These are phyloP conservation scores for Drosophila lacicola DNA, from an alignment of 2,888 invertebrate genomes.

Conservation along the genomic window DNA sequence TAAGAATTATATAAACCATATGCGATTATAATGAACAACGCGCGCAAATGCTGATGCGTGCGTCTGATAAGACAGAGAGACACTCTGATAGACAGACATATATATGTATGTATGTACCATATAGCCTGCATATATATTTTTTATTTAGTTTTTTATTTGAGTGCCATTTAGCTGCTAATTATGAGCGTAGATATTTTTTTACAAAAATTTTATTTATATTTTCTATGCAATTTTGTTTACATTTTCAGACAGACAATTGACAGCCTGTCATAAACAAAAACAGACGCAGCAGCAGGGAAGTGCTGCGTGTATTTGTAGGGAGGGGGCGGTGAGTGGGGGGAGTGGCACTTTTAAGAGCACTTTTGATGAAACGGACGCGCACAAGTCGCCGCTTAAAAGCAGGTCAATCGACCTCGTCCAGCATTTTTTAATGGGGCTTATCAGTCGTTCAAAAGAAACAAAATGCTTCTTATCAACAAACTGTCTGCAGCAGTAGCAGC, in stretches of 20 bases:
- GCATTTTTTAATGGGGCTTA: conserved; percentile 71
- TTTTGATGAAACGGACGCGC: conserved; percentile 57
- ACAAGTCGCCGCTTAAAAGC: conserved; percentile 72
- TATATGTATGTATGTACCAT: not conserved
- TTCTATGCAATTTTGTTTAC: conserved; percentile 63
- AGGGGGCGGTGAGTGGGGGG: not conserved
- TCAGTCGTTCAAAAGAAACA: conserved; percentile 68
- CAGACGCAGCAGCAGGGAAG: conserved; percentile 5
- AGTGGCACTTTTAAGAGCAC: conserved; percentile 30
- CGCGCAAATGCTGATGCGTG: conserved; percentile 23
- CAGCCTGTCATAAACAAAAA: conserved; percentile 61
- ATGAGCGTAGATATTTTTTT: conserved; percentile 16
- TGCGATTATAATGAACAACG: conserved; percentile 8
- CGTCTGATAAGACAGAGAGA: conserved; percentile 27
- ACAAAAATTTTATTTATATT: conserved; percentile 12
- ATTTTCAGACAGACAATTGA: conserved; percentile 67
- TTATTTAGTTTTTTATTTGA: conserved; percentile 9
- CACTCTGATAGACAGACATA: not conserved
- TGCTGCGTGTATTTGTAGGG: too few species aligned
- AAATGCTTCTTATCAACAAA: conserved; percentile 72
- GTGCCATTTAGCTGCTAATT: conserved; percentile 45
- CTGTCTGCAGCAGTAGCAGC: conserved; percentile 57
- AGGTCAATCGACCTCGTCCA: conserved; percentile 79
- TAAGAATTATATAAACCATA: conserved; percentile 30
- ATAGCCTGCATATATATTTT: conserved; percentile 3